These are phyloP conservation scores for Mantis religiosa DNA, from an alignment of 2,888 invertebrate genomes.

Conservation along the genomic window DNA sequence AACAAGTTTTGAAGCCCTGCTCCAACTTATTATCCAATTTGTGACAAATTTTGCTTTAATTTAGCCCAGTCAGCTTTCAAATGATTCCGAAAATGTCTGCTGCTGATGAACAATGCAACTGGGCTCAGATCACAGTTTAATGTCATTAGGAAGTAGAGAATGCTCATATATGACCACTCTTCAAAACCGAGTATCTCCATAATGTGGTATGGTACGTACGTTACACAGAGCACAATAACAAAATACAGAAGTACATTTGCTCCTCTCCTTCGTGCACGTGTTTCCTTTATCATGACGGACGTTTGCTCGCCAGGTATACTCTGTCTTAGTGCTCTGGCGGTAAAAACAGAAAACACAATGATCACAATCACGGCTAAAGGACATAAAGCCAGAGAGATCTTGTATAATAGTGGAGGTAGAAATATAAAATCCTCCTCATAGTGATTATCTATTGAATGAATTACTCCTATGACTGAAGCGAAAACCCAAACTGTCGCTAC, in stretches of 20 bases:
- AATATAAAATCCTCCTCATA: too few relatives aligned
- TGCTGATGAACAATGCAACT: background rate
- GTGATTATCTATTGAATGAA: too few relatives aligned
- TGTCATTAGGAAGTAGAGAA: background rate
- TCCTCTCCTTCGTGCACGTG: background rate
- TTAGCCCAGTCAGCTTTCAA: background rate
- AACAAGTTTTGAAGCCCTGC: too few relatives aligned
- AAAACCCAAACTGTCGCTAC: too few relatives aligned
- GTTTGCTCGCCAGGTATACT: background rate
- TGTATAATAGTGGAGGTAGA: too few relatives aligned
- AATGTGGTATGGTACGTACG: background rate
- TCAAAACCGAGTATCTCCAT: accelerated
- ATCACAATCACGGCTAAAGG: too few relatives aligned
- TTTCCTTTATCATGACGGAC: background rate
- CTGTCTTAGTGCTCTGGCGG: background rate
- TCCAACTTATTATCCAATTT: too few relatives aligned
- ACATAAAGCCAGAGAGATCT: too few relatives aligned
- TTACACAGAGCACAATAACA: background rate
- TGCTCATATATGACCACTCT: accelerated
- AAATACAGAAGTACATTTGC: background rate
- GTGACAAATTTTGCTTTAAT: too few relatives aligned
- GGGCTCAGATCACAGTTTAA: background rate
- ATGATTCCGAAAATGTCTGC: background rate
- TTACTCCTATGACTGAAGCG: too few relatives aligned
- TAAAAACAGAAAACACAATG: background rate